phyloP scores from a whole-genome alignment of 92 coral and sea anemone genomes.

The Phenganax stokvisi region DNA sequence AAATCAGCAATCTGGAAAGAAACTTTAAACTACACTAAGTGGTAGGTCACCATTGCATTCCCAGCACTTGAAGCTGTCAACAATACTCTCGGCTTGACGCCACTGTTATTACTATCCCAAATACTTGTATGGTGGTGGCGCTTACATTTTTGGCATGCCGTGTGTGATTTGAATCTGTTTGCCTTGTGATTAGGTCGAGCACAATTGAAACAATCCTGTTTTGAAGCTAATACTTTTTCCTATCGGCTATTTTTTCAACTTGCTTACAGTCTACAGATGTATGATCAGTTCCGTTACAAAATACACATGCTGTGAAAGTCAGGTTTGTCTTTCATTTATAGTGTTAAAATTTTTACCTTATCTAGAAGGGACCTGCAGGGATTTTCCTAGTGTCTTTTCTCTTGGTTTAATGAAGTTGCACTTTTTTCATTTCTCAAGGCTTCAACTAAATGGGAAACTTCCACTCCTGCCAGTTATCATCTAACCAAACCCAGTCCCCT shows the following conservation, averaged over 20 bases:
- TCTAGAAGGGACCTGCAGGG: no score
- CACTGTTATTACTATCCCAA: neutral
- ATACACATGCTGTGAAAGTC: no score
- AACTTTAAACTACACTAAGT: constrained; percentile 28
- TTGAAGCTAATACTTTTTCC: neutral
- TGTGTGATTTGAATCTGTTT: neutral
- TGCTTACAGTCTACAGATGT: no score
- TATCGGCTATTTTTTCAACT: neutral
- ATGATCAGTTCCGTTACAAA: no score
- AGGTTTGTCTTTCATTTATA: no score
- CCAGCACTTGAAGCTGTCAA: constrained; percentile 16
- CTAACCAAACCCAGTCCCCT: constrained; percentile 56
- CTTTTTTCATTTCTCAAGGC: constrained; percentile 60
- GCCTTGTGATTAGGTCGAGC: constrained; percentile 1
- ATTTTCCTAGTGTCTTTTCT: no score
- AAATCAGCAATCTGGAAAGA: no score
- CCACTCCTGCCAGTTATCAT: constrained; percentile 61
- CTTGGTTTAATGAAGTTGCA: neutral
- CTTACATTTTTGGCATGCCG: constrained; percentile 8
- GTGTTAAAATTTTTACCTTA: no score
- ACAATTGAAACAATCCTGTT: neutral
- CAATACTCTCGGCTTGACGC: neutral
- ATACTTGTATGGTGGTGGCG: neutral
- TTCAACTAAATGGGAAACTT: constrained; percentile 51
- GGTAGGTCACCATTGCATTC: constrained; percentile 2